These are phyloP conservation scores for Lophius piscatorius DNA, from an alignment of 2,113 vertebrate species.

Conservation along the genomic window DNA sequence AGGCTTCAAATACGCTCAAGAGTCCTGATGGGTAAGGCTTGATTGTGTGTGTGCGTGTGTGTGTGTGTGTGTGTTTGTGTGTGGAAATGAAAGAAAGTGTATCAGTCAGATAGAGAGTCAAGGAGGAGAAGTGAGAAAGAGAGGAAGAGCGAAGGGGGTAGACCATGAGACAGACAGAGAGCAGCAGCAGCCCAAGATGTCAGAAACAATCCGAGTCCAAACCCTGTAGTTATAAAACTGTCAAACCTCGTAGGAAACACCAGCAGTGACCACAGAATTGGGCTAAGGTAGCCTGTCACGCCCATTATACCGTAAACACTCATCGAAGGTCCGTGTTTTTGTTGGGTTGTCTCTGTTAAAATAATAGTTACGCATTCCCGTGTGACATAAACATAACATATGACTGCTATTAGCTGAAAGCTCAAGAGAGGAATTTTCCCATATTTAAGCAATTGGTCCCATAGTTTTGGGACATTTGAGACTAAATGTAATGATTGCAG, in stretches of 20 bases:
- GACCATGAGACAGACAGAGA: constrained; percentile 38
- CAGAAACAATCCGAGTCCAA: constrained; percentile 53
- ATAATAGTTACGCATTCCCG: constrained; percentile 48
- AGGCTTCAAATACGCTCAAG: constrained; percentile 62
- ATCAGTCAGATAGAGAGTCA: constrained; percentile 33
- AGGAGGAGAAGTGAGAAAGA: constrained; percentile 31
- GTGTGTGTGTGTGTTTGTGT: constrained; percentile 15
- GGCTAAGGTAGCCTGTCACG: constrained; percentile 59
- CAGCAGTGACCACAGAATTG: constrained; percentile 56
- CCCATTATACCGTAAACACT: constrained; percentile 66
- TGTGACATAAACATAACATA: constrained; percentile 45
- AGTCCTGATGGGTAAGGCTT: constrained; percentile 38
- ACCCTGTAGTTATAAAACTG: constrained; percentile 58
- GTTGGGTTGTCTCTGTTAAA: constrained; percentile 56
- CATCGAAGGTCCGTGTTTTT: constrained; percentile 55
- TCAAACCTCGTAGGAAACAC: constrained; percentile 64
- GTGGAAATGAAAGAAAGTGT: constrained; percentile 39
- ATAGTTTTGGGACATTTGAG: constrained; percentile 40
- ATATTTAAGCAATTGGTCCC: constrained; percentile 59
- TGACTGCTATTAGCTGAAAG: constrained; percentile 52
- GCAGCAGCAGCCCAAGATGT: constrained; percentile 55
- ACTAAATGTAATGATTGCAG: constrained; percentile 48
- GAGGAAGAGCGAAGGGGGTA: constrained; percentile 13
- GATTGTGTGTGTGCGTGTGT: constrained; percentile 30
- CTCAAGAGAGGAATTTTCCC: constrained; percentile 58